A percentile compares a stretch with the other conserved stretches of the same genome.
These are phyloP conservation scores for Mormyrops attenuatus DNA, from an alignment of 2,797 vertebrate genomes.

Conservation along the genomic window DNA sequence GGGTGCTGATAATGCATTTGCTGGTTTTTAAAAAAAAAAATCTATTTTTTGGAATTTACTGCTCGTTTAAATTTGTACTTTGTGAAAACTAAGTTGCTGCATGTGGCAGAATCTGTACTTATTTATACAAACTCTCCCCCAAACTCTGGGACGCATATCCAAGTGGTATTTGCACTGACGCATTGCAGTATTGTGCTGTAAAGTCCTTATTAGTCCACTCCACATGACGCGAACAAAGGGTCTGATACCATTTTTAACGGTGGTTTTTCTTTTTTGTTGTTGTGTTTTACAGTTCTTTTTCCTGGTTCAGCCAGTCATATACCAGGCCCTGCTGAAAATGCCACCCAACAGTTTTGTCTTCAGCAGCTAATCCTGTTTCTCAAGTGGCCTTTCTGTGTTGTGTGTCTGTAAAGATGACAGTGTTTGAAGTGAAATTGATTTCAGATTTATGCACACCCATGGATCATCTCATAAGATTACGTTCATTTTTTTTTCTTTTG, in stretches of 20 bases:
- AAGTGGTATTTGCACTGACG: slow-evolving; percentile 43
- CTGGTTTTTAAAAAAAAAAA: slow-evolving; percentile 30
- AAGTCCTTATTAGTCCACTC: slow-evolving; percentile 59
- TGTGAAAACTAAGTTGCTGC: slow-evolving; percentile 28
- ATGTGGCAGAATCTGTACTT: slow-evolving; percentile 33
- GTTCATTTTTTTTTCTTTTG: slow-evolving; percentile 50
- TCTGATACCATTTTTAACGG: slow-evolving; percentile 97
- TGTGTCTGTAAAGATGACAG: slow-evolving; percentile 76
- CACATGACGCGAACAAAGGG: slow-evolving; percentile 86
- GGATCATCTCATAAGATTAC: slow-evolving; percentile 55
- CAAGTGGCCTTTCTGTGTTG: slow-evolving; percentile 89
- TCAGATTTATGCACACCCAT: slow-evolving; percentile 58
- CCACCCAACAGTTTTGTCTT: slow-evolving; percentile 99
- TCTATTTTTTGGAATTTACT: slow-evolving; percentile 14
- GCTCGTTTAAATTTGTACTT: slow-evolving; percentile 26
- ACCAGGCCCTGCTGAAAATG: slow-evolving; percentile 99
- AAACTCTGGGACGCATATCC: not conserved
- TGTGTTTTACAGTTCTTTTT: slow-evolving; percentile 99
- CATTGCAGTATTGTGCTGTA: slow-evolving; percentile 49
- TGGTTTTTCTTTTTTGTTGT: slow-evolving; percentile 99
- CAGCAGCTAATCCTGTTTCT: slow-evolving; percentile 99
- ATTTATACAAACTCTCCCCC: slow-evolving; percentile 31
- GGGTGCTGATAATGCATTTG: slow-evolving; percentile 33
- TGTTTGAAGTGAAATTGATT: slow-evolving; percentile 54
- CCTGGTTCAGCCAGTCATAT: slow-evolving; percentile 99